Base-by-base conservation (phyloP, 2,797 vertebrate genomes). In the Decapterus maruadsi region DNA sequence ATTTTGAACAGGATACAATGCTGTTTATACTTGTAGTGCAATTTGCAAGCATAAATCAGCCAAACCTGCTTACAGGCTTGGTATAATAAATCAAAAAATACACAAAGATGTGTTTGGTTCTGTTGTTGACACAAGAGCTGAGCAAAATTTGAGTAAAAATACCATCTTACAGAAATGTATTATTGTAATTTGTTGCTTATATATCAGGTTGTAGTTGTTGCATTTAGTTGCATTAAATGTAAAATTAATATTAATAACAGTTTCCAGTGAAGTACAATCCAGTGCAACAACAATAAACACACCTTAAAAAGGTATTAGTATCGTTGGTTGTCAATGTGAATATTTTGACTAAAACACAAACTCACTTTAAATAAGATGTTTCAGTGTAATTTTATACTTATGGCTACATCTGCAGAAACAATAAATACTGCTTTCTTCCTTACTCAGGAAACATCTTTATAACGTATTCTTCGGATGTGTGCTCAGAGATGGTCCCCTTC, bases 371-470 rank as follows among this genome's bases (percentile, higher is more conserved):
- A 5, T 6, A 53, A 13, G 11, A 26, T 51, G 5, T 22, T 22
- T 53, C 4, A 11, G 50, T 13, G 20, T 26, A 54, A 54, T 54
- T 54, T 51, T 4, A 4, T 51, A 10, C 11, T 51, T 2, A 40
- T 10, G 11, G 12, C 7, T 8, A 4, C 14, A 11, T n/a, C 4
- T 17, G 16, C 34, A n/a, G 31, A 53, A 54, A 26, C 1, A 0
- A 56, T 67, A 4, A 1, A 22, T 42, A 31, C 10, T 59, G 17
- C 48, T 82, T 3, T 77, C 5, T 68, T 74, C 22, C 50, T 58
- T 68, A 89, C 72, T 54, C 87, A 98, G 97, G 96, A 81, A 97
- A 96, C 67, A 90, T 98, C 81, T 98, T 97, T 66, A 96, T 98
- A 80, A 98, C 97, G 16, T 96, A 97, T 82, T 97, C 97, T 0